These are phyloP conservation scores for Neodiprion fabricii DNA, from an alignment of 1,140 invertebrate species.

Conservation along the genomic window DNA sequence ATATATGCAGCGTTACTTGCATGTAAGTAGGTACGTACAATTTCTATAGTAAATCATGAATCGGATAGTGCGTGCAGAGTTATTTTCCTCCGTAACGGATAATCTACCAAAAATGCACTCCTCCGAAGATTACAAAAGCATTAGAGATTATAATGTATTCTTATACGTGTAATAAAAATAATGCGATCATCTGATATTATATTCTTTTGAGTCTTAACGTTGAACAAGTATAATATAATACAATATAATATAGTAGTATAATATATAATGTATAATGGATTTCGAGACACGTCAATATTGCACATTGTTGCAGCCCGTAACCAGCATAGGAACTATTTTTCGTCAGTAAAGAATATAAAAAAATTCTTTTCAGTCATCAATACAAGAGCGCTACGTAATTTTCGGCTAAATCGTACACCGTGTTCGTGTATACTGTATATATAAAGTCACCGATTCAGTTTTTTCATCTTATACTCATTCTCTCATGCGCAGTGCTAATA, in stretches of 20 bases:
- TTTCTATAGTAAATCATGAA: too few species aligned
- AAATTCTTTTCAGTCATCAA: background rate
- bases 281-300: background rate
- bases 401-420: too few species aligned
- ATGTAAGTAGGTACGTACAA: too few species aligned
- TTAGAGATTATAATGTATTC: background rate
- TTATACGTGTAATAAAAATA: background rate
- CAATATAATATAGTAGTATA: too few species aligned
- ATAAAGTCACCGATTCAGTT: too few species aligned
- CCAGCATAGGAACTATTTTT: slow-evolving; percentile 3
- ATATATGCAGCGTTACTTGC: slow-evolving; percentile 25
- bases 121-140: background rate
- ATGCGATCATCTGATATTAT: background rate
- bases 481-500: background rate
- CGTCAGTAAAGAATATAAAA: background rate
- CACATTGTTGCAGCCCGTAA: slow-evolving; percentile 10
- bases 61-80: background rate
- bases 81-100: background rate
- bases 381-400: background rate
- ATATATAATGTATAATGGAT: too few species aligned
- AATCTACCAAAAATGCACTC: background rate
- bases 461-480: background rate
- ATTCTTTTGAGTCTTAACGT: too few species aligned
- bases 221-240: too few species aligned
- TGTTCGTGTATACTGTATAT: too few species aligned